Percentiles rank a stretch among this genome's conserved stretches.
phyloP scores from a whole-genome alignment of 2,797 vertebrate genomes.

The Coilia nasus region DNA sequence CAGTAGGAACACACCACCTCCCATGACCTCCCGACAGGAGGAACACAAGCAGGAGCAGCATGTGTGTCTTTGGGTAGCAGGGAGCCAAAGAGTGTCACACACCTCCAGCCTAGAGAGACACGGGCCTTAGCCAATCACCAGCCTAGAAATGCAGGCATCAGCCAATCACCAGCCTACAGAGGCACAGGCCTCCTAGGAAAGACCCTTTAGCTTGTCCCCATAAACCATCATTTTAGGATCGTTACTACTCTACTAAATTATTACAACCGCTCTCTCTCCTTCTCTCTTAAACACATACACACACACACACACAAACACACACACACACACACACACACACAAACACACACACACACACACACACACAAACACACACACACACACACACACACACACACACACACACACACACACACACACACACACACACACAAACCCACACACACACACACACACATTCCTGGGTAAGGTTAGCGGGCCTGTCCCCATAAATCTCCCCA shows the following conservation, averaged over 20 bases:
- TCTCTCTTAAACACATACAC: no score
- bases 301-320: not conserved
- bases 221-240: no score
- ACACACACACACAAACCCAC: not conserved
- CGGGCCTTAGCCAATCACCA: no score
- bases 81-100: no score
- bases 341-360: not conserved
- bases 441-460: not conserved
- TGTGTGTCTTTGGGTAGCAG: not conserved
- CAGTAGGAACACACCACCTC: not conserved
- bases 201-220: no score
- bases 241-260: no score
- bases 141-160: no score
- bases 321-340: not conserved
- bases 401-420: no score
- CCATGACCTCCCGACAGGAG: not conserved
- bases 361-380: not conserved
- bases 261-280: no score
- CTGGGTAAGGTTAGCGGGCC: not conserved
- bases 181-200: no score
- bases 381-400: not conserved
- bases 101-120: no score
- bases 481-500: not conserved
- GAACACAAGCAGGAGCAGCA: not conserved
- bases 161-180: no score